phyloP scores from a whole-genome alignment of 2,888 invertebrate species.

The Eilema sororculum region DNA sequence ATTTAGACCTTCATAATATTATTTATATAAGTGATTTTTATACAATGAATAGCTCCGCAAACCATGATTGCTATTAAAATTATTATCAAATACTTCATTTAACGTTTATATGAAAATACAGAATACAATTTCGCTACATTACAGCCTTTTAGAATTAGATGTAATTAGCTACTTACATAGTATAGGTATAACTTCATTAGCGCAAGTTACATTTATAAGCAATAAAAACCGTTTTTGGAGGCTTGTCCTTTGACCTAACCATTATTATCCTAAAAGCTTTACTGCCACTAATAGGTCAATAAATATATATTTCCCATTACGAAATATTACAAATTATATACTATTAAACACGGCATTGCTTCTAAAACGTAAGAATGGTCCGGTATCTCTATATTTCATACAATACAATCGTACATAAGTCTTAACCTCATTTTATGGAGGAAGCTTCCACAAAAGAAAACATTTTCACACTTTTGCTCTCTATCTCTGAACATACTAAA shows the following conservation, averaged over 20 bases:
- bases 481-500: conserved; percentile 20
- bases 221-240: background rate
- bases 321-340: background rate
- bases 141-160: too few species aligned
- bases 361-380: background rate
- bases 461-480: conserved; percentile 20
- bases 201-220: background rate
- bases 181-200: background rate
- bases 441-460: conserved; percentile 9
- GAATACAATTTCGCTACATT: too few species aligned
- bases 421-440: background rate
- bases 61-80: too few species aligned
- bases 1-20: too few species aligned
- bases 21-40: too few species aligned
- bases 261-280: conserved; percentile 4
- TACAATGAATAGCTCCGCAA: too few species aligned
- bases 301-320: background rate
- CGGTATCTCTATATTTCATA: background rate
- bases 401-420: background rate
- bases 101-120: too few species aligned
- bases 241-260: background rate
- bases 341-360: background rate
- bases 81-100: too few species aligned
- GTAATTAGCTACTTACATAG: too few species aligned
- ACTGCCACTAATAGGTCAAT: background rate